Evolutionary conservation across 2,797 vertebrate species (phyloP).

Genomic region (Pseudochirops corinnae): DNA sequence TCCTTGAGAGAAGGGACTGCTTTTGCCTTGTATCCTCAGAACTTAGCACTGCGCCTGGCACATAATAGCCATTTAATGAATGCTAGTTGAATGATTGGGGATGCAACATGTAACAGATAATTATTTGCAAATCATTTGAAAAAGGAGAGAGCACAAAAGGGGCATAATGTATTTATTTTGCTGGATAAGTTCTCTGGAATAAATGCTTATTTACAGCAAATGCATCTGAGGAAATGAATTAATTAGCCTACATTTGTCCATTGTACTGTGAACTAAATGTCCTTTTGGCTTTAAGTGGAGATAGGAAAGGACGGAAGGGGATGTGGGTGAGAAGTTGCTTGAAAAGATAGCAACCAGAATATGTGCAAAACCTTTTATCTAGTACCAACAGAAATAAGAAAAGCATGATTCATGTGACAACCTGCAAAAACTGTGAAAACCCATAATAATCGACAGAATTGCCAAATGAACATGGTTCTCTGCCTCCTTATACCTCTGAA

Average conservation of each 20-base stretch:
- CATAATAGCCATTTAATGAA: neutral
- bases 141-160: neutral
- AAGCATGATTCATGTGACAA: neutral
- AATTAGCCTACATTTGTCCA: neutral
- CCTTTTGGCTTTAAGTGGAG: neutral
- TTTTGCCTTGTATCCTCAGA: neutral
- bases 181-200: neutral
- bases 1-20: neutral
- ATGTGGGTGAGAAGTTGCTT: neutral
- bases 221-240: neutral
- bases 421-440: neutral
- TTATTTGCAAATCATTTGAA: neutral
- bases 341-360: conserved; percentile 16
- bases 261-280: neutral
- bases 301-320: neutral
- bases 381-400: conserved; percentile 15
- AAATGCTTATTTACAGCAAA: neutral
- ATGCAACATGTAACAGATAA: neutral
- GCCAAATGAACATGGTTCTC: neutral
- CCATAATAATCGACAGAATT: conserved; percentile 14
- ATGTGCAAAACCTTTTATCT: conserved; percentile 34
- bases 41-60: neutral
- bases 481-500: neutral
- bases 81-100: neutral
- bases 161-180: neutral